Evolutionary conservation across 2,797 vertebrate species (phyloP).

Genomic region (Amblyraja radiata): DNA sequence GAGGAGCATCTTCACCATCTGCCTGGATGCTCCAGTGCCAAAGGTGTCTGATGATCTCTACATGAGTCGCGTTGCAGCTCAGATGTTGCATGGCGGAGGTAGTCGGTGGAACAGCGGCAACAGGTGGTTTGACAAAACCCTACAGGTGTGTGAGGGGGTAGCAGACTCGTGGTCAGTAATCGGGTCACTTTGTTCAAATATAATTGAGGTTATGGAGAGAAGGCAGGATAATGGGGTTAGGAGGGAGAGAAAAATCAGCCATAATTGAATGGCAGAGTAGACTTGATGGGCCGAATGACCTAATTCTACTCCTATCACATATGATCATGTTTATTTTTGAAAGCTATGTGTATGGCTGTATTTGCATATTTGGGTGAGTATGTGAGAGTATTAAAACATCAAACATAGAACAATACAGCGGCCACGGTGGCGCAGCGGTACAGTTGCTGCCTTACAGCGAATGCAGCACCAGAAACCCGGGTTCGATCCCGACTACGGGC

Average conservation of each 20-base stretch:
- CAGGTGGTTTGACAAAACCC: conserved; percentile 95
- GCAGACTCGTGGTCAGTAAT: not conserved
- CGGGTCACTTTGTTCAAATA: not conserved
- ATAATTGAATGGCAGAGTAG: no score
- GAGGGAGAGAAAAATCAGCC: no score
- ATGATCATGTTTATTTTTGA: no score
- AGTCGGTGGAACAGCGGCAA: conserved; percentile 88
- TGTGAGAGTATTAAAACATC: conserved; percentile 12
- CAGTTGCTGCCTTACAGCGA: no score
- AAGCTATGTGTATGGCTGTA: not conserved
- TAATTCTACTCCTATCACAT: no score
- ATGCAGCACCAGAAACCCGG: no score
- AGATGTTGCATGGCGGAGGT: conserved; percentile 91
- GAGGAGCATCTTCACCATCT: conserved; percentile 88
- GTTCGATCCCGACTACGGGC: no score
- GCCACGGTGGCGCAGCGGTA: no score
- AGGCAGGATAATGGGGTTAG: no score
- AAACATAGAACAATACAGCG: no score
- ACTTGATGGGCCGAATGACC: no score
- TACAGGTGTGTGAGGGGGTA: conserved; percentile 66
- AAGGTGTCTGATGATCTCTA: conserved; percentile 76
- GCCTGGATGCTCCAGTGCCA: conserved; percentile 80
- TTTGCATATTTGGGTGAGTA: not conserved
- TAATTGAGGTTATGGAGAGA: no score
- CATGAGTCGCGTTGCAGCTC: conserved; percentile 74